Percentiles rank a stretch among this genome's conserved stretches.
These are phyloP conservation scores for Andrena cerasifolii DNA, from an alignment of 1,140 invertebrate species.

Conservation along the genomic window DNA sequence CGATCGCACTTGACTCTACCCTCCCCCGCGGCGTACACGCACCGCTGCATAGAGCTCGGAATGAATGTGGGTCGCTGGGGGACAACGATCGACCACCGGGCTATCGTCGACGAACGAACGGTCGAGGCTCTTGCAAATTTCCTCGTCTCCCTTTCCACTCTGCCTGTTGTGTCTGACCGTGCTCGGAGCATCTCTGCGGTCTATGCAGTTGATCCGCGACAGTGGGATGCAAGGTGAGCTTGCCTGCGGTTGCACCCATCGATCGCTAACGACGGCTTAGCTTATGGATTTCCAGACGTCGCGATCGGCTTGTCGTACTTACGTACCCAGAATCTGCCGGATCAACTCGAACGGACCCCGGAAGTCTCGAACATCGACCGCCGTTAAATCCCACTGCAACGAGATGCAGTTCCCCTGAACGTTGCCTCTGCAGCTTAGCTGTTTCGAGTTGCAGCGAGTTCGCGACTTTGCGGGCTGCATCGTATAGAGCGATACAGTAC, in stretches of 20 bases:
- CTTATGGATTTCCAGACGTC: background rate
- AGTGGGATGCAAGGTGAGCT: background rate
- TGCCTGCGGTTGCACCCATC: background rate
- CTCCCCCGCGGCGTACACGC: conserved; percentile 6
- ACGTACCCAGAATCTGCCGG: conserved; percentile 19
- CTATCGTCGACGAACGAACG: conserved; percentile 45
- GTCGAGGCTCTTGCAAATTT: conserved; percentile 27
- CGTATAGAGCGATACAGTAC: background rate
- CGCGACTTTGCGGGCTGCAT: background rate
- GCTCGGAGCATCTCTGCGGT: background rate
- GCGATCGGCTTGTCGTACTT: conserved; percentile 12
- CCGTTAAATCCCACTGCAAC: conserved; percentile 15
- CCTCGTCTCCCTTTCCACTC: no score
- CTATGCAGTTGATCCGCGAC: conserved; percentile 2
- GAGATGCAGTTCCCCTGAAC: background rate
- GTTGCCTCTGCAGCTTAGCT: conserved; percentile 4
- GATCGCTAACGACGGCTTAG: background rate
- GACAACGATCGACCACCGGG: conserved; percentile 35
- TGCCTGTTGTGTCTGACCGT: background rate
- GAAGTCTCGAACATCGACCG: conserved; percentile 18
- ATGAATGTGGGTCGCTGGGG: conserved; percentile 55
- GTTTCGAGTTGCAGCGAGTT: background rate
- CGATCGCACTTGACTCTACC: conserved; percentile 36
- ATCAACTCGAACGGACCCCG: conserved; percentile 7
- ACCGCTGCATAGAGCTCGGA: conserved; percentile 27